A percentile compares a stretch with the other conserved stretches of the same genome.
Evolutionary conservation across 2,888 invertebrate genomes (phyloP).

Genomic region (Capitulum mitella): DNA sequence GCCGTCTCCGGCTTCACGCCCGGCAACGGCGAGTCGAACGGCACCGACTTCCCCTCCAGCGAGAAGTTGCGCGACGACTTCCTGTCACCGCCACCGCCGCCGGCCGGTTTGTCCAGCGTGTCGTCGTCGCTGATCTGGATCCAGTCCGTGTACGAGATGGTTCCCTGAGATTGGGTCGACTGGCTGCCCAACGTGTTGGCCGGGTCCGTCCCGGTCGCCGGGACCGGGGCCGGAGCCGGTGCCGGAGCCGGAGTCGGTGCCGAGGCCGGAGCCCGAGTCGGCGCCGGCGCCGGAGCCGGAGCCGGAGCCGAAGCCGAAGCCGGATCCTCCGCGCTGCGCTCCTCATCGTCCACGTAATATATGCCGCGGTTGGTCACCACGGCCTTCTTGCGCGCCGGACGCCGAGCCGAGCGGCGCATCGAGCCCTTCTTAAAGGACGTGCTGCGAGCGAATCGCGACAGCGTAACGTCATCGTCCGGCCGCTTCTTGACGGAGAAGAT

Average conservation of each 20-base stretch:
- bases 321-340: too few relatives aligned
- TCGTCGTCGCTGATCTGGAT: slow-evolving; percentile 24
- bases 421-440: slow-evolving; percentile 35
- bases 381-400: slow-evolving; percentile 4
- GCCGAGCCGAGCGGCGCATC: slow-evolving; percentile 33
- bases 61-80: not conserved
- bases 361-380: slow-evolving; percentile 23
- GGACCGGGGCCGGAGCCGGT: too few relatives aligned
- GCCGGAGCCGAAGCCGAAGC: too few relatives aligned
- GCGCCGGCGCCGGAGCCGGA: not conserved
- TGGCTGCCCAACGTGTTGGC: not conserved
- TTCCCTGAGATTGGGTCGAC: slow-evolving; percentile 3
- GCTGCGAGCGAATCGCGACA: slow-evolving; percentile 29
- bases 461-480: not conserved
- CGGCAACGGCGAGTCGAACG: slow-evolving; percentile 25
- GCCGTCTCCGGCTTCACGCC: not conserved
- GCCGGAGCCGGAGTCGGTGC: too few relatives aligned
- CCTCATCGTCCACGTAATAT: slow-evolving; percentile 2
- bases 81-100: not conserved
- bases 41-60: slow-evolving; percentile 22
- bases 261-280: too few relatives aligned
- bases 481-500: not conserved
- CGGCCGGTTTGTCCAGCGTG: not conserved
- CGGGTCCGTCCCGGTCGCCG: not conserved
- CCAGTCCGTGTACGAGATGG: slow-evolving; percentile 21